These are phyloP conservation scores for Lamellibrachia columna DNA, from an alignment of 2,888 invertebrate species.

Conservation along the genomic window DNA sequence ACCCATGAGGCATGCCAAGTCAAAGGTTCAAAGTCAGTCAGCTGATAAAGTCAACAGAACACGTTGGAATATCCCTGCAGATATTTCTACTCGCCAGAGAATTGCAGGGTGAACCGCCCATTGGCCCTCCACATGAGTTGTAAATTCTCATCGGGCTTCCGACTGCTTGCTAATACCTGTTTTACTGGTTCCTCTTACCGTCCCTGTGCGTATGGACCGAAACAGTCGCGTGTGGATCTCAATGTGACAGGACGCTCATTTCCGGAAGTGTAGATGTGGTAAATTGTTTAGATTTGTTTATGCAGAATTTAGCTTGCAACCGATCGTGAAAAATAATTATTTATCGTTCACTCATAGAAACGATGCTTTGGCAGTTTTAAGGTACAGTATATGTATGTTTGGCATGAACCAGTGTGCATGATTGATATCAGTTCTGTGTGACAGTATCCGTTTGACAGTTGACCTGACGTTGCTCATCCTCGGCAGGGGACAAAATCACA, in stretches of 20 bases:
- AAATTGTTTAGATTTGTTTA: background rate
- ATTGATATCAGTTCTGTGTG: background rate
- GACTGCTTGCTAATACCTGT: too few species aligned
- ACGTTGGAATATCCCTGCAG: too few species aligned
- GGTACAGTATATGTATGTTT: background rate
- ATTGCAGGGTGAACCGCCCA: too few species aligned
- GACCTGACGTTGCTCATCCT: background rate
- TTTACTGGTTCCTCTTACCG: background rate
- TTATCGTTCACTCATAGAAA: background rate
- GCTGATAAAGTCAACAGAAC: too few species aligned
- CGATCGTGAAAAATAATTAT: background rate
- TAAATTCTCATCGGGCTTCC: too few species aligned
- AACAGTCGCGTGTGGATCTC: conserved; percentile 4
- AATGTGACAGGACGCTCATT: conserved; percentile 6
- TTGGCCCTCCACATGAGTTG: too few species aligned
- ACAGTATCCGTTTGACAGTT: background rate
- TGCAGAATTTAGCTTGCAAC: background rate
- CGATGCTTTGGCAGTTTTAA: background rate
- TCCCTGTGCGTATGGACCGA: background rate
- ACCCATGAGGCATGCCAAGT: background rate
- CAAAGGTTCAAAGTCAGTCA: too few species aligned
- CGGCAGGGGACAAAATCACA: background rate
- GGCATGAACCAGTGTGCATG: background rate
- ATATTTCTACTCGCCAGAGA: too few species aligned
- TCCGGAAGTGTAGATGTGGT: conserved; percentile 16